A percentile compares a stretch with the other conserved stretches of the same genome.
Conservation (phyloP, 1,140 invertebrate species). For the Philopotamus ludificatus region DNA sequence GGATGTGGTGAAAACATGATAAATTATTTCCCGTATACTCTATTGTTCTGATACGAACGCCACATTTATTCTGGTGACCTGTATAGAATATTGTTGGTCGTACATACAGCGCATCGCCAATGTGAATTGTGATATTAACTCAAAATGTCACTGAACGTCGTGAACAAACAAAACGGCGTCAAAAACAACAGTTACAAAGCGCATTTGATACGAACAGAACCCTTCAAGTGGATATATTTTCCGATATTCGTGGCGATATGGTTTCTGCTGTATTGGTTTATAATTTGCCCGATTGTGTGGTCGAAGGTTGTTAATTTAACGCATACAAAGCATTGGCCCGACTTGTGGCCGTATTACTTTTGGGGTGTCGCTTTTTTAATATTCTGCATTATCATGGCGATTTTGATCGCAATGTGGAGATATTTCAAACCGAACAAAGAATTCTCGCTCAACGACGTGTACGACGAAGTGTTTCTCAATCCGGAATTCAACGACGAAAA, state of each 20-base stretch:
- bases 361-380: conserved; percentile 28
- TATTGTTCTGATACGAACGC: neutral
- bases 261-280: conserved; percentile 37
- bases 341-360: conserved; percentile 29
- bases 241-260: conserved; percentile 31
- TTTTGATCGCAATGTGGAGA: conserved; percentile 32
- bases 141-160: neutral
- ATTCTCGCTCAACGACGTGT: conserved; percentile 8
- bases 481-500: conserved; percentile 35
- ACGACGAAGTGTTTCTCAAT: conserved; percentile 33
- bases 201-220: conserved; percentile 24
- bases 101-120: neutral
- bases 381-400: conserved; percentile 28
- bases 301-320: conserved; percentile 17
- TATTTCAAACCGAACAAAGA: neutral
- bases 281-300: conserved; percentile 33
- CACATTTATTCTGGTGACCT: no score
- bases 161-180: neutral
- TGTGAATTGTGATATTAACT: neutral
- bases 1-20: conserved; percentile 21
- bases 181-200: conserved; percentile 15
- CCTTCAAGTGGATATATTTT: conserved; percentile 38
- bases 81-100: neutral
- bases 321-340: conserved; percentile 3
- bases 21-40: neutral